A percentile compares a stretch with the other conserved stretches of the same genome.
phyloP scores from a whole-genome alignment of 1,140 invertebrate genomes.

The Drosophila equinoxialis region DNA sequence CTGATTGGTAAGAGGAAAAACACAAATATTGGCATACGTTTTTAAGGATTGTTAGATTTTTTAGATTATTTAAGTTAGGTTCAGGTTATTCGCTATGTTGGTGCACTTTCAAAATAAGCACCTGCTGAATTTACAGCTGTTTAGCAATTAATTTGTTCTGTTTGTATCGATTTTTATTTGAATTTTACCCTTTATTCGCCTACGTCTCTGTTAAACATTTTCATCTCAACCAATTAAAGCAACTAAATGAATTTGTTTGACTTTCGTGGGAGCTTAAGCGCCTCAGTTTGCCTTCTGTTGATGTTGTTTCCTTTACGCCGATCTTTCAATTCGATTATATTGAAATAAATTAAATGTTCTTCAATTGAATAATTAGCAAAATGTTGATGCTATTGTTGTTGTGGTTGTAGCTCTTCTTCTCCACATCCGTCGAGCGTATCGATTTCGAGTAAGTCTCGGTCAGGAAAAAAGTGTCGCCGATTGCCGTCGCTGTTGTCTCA shows the following conservation, averaged over 20 bases:
- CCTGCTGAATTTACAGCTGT: too few species aligned
- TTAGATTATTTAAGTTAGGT: neutral
- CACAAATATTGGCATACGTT: too few species aligned
- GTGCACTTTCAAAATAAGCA: neutral
- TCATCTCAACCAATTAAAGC: slow-evolving; percentile 61
- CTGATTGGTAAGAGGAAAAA: too few species aligned
- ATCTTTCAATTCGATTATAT: slow-evolving; percentile 81
- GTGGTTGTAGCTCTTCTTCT: slow-evolving; percentile 1
- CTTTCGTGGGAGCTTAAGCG: slow-evolving; percentile 74
- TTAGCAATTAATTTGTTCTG: neutral
- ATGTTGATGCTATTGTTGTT: slow-evolving; percentile 23
- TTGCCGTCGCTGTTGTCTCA: slow-evolving; percentile 25
- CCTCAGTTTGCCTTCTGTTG: slow-evolving; percentile 49
- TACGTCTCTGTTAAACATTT: slow-evolving; percentile 9
- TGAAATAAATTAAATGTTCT: slow-evolving; percentile 81
- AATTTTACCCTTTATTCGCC: neutral
- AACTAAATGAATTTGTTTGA: slow-evolving; percentile 78
- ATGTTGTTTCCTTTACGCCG: slow-evolving; percentile 28
- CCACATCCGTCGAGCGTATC: slow-evolving; percentile 30
- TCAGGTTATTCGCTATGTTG: too few species aligned
- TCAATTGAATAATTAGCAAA: slow-evolving; percentile 80
- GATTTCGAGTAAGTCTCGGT: slow-evolving; percentile 46
- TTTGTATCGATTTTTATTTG: neutral
- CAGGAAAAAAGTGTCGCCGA: slow-evolving; percentile 26
- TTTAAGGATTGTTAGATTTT: too few species aligned